These are phyloP conservation scores for Epizoanthus stellaris DNA, from an alignment of 92 coral and sea anemone genomes.

Conservation along the genomic window DNA sequence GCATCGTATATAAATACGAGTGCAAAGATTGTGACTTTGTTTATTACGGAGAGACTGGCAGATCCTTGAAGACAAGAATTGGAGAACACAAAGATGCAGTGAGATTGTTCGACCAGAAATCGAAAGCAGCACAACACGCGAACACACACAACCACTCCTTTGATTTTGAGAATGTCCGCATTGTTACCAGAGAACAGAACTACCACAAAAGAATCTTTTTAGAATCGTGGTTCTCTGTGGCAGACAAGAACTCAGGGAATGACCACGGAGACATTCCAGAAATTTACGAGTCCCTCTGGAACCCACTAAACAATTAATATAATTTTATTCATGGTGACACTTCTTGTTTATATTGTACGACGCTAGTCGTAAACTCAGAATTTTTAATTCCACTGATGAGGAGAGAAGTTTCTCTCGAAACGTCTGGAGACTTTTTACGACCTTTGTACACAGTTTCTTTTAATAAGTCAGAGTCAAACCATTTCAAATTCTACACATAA, in stretches of 20 bases:
- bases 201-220: slow-evolving; percentile 26
- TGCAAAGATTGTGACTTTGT: slow-evolving; percentile 18
- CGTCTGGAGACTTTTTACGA: slow-evolving; percentile 8
- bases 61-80: slow-evolving; percentile 26
- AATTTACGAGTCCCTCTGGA: background rate
- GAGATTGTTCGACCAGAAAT: background rate
- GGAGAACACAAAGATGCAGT: slow-evolving; percentile 28
- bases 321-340: background rate
- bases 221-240: background rate
- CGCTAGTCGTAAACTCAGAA: slow-evolving; percentile 11
- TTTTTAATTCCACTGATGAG: slow-evolving; percentile 5
- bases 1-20: slow-evolving; percentile 1
- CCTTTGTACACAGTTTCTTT: slow-evolving; percentile 6
- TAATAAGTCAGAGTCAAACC: slow-evolving; percentile 8
- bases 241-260: slow-evolving; percentile 7
- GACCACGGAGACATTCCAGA: slow-evolving; percentile 14
- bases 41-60: slow-evolving; percentile 15
- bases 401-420: no score
- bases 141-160: slow-evolving; percentile 3
- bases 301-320: no score
- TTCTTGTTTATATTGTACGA: slow-evolving; percentile 8
- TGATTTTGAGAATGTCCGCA: slow-evolving; percentile 3
- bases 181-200: background rate
- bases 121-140: slow-evolving; percentile 35
- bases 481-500: background rate